phyloP scores from a whole-genome alignment of 2,888 invertebrate species.

The Zonitis immaculata region DNA sequence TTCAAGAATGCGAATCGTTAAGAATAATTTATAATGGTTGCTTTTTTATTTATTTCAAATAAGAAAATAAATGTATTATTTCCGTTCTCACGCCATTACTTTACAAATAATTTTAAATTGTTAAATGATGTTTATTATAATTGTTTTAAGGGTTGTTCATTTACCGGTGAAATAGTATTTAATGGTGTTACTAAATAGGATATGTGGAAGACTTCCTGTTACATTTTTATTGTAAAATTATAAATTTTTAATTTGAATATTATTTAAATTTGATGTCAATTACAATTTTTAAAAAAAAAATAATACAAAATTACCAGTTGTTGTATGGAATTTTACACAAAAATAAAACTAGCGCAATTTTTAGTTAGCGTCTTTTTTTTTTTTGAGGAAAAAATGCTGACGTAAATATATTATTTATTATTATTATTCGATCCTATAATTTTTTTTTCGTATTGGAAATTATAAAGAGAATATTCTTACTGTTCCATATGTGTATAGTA shows the following conservation, averaged over 20 bases:
- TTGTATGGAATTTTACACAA: too few relatives aligned
- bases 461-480: background rate
- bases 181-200: background rate
- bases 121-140: background rate
- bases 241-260: background rate
- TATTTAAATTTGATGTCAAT: too few relatives aligned
- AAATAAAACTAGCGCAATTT: too few relatives aligned
- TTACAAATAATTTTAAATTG: background rate
- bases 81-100: slow-evolving; percentile 4
- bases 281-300: too few relatives aligned
- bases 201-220: background rate
- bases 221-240: background rate
- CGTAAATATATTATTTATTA: too few relatives aligned
- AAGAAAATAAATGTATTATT: background rate
- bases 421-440: too few relatives aligned
- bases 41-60: background rate
- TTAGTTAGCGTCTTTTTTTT: too few relatives aligned
- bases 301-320: too few relatives aligned
- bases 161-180: background rate
- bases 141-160: background rate
- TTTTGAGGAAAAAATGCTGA: too few relatives aligned
- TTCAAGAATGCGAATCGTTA: background rate
- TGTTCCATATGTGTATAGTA: background rate
- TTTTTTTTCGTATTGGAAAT: too few relatives aligned
- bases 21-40: background rate